Conservation (phyloP, 2,888 invertebrate species). For the Tetramorium bicarinatum region DNA sequence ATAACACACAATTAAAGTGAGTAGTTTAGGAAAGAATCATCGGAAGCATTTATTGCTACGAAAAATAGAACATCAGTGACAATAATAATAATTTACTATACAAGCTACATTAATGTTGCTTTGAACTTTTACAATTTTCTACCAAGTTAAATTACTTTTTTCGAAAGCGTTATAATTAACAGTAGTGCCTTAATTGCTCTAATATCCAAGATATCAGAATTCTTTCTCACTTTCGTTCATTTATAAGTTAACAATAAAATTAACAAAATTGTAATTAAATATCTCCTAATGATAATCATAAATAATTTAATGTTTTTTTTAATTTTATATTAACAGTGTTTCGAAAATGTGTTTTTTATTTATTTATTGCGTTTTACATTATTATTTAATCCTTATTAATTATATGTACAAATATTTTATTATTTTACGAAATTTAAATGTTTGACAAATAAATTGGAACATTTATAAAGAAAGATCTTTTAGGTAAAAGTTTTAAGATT, state of each 20-base stretch:
- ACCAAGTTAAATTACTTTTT: background rate
- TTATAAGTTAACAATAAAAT: background rate
- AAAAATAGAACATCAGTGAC: background rate
- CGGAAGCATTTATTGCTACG: background rate
- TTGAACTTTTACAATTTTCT: background rate
- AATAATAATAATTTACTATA: background rate
- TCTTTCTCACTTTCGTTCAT: background rate
- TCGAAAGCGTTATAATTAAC: constrained; percentile 5
- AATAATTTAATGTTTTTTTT: background rate
- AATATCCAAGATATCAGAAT: background rate
- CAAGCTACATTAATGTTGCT: background rate
- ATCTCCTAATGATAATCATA: background rate
- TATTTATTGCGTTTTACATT: background rate
- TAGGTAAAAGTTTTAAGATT: background rate
- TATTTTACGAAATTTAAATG: background rate
- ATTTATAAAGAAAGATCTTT: background rate
- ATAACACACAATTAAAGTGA: background rate
- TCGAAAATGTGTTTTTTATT: background rate
- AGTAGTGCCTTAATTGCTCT: background rate
- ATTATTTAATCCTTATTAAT: background rate
- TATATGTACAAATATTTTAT: background rate
- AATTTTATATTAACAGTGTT: background rate
- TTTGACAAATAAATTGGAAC: background rate
- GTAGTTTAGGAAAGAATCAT: background rate
- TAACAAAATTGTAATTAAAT: constrained; percentile 6